Evolutionary conservation across 2,113 vertebrate species (phyloP).

Genomic region (Benitochromis conjunctus): DNA sequence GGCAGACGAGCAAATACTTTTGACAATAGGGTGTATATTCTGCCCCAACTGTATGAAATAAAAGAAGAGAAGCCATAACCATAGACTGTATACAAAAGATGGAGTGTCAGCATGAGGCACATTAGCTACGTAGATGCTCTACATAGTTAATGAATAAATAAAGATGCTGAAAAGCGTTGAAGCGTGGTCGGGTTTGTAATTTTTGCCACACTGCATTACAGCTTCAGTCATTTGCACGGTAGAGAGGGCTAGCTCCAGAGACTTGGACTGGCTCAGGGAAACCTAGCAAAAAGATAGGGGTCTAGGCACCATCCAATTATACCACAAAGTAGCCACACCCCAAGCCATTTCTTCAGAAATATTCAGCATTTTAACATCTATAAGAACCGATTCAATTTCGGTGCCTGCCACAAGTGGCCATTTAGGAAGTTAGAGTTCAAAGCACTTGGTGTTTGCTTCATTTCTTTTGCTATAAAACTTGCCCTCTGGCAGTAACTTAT

Average conservation of each 20-base stretch:
- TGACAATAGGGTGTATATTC: neutral
- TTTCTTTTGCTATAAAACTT: neutral
- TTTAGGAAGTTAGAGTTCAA: neutral
- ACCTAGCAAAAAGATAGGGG: neutral
- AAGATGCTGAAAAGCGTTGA: too few relatives aligned
- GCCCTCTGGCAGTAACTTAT: too few relatives aligned
- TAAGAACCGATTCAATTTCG: fast-evolving
- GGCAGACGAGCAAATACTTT: neutral
- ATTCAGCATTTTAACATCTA: neutral
- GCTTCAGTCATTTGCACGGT: neutral
- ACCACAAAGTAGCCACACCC: neutral
- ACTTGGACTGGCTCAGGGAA: neutral
- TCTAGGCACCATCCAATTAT: fast-evolving
- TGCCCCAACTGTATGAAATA: neutral
- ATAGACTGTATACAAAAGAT: neutral
- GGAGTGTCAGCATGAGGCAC: neutral
- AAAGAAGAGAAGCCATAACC: neutral
- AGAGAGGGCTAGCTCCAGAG: neutral
- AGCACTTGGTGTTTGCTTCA: neutral
- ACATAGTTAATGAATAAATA: neutral
- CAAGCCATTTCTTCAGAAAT: neutral
- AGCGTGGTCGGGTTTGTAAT: too few relatives aligned
- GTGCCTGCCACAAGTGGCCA: neutral
- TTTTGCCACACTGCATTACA: neutral
- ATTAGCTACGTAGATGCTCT: neutral